Evolutionary conservation across 1,140 invertebrate genomes (phyloP).

Genomic region (Dysdera silvatica): DNA sequence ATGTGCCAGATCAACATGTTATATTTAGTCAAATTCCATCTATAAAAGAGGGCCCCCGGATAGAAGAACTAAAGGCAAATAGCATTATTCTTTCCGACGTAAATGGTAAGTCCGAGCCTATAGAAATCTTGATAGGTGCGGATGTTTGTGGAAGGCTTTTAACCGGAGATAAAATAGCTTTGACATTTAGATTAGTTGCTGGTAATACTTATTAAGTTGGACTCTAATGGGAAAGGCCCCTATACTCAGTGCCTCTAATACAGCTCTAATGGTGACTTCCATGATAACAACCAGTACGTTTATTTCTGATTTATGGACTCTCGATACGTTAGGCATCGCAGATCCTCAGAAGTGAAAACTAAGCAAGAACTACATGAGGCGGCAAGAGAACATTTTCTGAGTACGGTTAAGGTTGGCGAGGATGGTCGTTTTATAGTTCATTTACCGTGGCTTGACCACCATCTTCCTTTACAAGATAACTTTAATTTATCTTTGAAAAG

Average conservation of each 20-base stretch:
- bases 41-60: neutral
- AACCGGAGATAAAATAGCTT: neutral
- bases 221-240: neutral
- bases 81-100: neutral
- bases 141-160: neutral
- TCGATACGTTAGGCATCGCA: neutral
- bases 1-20: no score
- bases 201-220: slow-evolving; percentile 7
- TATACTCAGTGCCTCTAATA: neutral
- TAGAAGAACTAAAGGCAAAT: neutral
- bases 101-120: neutral
- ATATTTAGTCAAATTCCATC: no score
- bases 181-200: neutral
- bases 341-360: neutral
- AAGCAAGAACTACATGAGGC: neutral
- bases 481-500: neutral
- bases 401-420: neutral
- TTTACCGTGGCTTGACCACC: neutral
- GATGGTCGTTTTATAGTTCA: neutral
- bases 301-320: neutral
- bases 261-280: neutral
- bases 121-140: slow-evolving; percentile 2
- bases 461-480: neutral
- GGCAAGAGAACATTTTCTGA: neutral
- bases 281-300: neutral